phyloP scores from a whole-genome alignment of 2,113 vertebrate species.

The Coptodon rendalli region DNA sequence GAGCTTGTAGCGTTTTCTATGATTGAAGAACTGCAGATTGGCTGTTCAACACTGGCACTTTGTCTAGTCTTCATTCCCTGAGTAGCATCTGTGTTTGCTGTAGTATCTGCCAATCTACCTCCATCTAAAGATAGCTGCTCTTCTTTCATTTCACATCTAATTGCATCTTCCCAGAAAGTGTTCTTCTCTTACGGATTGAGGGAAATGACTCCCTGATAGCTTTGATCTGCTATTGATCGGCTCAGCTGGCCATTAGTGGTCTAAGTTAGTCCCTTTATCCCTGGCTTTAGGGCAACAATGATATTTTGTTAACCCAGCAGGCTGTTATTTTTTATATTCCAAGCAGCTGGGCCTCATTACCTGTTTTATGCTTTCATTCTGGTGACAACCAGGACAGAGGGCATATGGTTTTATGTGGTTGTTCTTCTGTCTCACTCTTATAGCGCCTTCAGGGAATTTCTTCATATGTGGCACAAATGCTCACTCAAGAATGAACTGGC shows the following conservation, averaged over 20 bases:
- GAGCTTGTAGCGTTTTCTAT: background rate
- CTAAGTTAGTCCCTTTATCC: background rate
- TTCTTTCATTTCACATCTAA: slow-evolving; percentile 50
- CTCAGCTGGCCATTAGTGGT: slow-evolving; percentile 51
- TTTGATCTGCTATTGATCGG: slow-evolving; percentile 71
- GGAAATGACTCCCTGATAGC: slow-evolving; percentile 49
- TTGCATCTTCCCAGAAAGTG: slow-evolving; percentile 3
- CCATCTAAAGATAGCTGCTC: slow-evolving; percentile 36
- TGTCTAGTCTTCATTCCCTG: background rate
- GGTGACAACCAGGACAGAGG: background rate
- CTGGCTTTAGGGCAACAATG: background rate
- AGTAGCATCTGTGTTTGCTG: background rate
- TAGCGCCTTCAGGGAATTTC: background rate
- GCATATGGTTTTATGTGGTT: background rate
- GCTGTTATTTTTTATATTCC: background rate
- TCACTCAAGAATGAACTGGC: background rate
- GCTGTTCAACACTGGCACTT: background rate
- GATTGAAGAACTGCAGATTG: background rate
- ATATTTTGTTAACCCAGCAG: background rate
- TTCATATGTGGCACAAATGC: background rate
- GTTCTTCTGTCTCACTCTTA: background rate
- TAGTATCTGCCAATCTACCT: background rate
- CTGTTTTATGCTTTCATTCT: background rate
- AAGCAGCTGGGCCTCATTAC: background rate
- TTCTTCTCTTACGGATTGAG: slow-evolving; percentile 44